These are phyloP conservation scores for Nansenia antarctica DNA, from an alignment of 2,113 vertebrate species.

Conservation along the genomic window DNA sequence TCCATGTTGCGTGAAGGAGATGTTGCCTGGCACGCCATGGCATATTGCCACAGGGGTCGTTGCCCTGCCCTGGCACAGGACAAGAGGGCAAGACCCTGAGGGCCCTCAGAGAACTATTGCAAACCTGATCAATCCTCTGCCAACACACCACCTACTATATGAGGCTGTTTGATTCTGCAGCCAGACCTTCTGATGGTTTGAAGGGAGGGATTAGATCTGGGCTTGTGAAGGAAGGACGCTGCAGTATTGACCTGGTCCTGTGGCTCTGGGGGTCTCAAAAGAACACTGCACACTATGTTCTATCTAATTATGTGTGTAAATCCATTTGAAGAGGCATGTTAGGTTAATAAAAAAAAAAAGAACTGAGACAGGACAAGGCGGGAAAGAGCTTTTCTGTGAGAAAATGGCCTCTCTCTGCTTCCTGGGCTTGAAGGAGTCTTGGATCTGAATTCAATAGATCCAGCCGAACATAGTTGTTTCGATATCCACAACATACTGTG, in stretches of 20 bases:
- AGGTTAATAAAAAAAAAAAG: conserved; percentile 26
- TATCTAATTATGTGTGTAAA: conserved; percentile 35
- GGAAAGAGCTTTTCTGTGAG: conserved; percentile 6
- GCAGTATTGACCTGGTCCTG: conserved; percentile 25
- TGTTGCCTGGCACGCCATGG: conserved; percentile 22
- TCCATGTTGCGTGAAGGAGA: conserved; percentile 46
- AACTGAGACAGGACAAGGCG: conserved; percentile 1
- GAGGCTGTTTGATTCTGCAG: conserved; percentile 41
- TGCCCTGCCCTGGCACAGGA: background rate
- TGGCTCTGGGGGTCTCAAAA: conserved; percentile 7
- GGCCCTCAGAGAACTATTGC: background rate
- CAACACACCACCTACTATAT: conserved; percentile 5
- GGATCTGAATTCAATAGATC: background rate
- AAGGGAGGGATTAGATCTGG: conserved; percentile 26
- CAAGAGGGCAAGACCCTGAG: background rate
- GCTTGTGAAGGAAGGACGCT: conserved; percentile 27
- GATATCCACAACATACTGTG: conserved; percentile 22
- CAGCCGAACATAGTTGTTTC: conserved; percentile 13
- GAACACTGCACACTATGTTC: conserved; percentile 14
- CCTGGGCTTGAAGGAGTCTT: background rate
- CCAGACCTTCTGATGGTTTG: conserved; percentile 34
- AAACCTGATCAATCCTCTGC: conserved; percentile 27
- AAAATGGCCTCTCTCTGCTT: conserved; percentile 2
- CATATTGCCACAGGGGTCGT: background rate
- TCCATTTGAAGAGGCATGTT: conserved; percentile 30